Evolutionary conservation across 2,888 invertebrate species (phyloP), one percentile per base, ranked within the genome.

Genomic region (Cetonia aurata): DNA sequence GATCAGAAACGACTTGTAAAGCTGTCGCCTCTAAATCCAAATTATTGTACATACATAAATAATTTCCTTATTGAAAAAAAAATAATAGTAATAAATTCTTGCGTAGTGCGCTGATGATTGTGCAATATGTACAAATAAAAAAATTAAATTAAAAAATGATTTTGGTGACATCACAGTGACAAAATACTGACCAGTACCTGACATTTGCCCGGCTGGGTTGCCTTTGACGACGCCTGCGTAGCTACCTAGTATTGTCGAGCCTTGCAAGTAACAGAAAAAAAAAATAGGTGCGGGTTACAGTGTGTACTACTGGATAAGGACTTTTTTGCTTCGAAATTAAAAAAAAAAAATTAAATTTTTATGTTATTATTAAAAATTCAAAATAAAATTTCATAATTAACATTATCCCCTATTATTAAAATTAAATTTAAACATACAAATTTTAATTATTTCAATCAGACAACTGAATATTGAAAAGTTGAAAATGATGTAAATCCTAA

Each of bases 201-300:
- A 92, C 92, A 95, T 92, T 88, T 88, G 87, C 88, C 90, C 90
- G 86, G 90, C 89, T 86, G 92, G 91, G 82, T 92, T 91, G 86
- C 95, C 95, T 87, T 93, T 93, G 87, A 96, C 90, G 86, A 94
- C 93, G 87, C 93, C 93, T 86, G 95, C 95, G 91, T 96, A 96
- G 89, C 93, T 91, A 89, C 88, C 88, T 88, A 84, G 83, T 82
- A 84, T 83, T 79, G 81, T 76, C 79, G 82, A 80, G 84, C 85
- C 85, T 85, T 85, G 84, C 84, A 83, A 81, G 81, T 82, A 84
- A 84, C 82, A 83, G 79, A 82, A 80, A 83, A 81, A 79, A 77
- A 75, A 76, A 76, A 79, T 79, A 80, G 81, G 79, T 80, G 78
- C 78, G 79, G 81, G 80, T 80, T 79, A 79, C 78, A 79, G 77